Evolutionary conservation across 2,888 invertebrate species (phyloP).

Genomic region (Cyclophora punctaria): DNA sequence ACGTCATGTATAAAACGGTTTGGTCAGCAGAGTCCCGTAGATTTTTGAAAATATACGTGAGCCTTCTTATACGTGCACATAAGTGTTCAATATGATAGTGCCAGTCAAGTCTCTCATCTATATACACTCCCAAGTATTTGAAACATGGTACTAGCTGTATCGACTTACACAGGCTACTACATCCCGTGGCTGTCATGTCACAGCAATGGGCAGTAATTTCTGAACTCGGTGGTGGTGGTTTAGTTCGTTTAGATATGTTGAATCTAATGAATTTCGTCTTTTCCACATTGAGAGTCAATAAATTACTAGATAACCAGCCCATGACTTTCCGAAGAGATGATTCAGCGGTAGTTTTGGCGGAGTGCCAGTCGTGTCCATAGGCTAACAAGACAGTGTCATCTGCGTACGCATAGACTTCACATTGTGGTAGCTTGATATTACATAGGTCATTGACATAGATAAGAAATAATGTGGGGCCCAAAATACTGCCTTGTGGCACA

Average conservation of each 20-base stretch:
- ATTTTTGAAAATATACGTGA: conserved; percentile 6
- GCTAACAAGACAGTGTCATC: conserved; percentile 4
- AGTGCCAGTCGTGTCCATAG: neutral
- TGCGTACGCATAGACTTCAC: conserved; percentile 1
- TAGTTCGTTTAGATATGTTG: neutral
- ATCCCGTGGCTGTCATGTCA: neutral
- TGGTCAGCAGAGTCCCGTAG: conserved; percentile 1
- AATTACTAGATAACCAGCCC: conserved; percentile 1
- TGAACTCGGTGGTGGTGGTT: neutral
- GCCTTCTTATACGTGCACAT: neutral
- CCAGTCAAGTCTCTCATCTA: neutral
- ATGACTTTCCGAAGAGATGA: neutral
- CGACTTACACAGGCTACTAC: neutral
- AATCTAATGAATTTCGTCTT: conserved; percentile 7
- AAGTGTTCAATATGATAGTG: neutral
- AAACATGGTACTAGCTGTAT: neutral
- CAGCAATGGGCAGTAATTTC: neutral
- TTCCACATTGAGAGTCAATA: conserved; percentile 2
- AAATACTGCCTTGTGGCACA: conserved; percentile 10
- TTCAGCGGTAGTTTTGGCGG: neutral
- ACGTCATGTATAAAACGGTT: neutral
- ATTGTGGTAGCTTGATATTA: neutral
- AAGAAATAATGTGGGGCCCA: conserved; percentile 10
- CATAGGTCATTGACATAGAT: conserved; percentile 9
- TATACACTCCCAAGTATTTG: neutral